Percentiles rank a stretch among this genome's conserved stretches.
Evolutionary conservation across 2,797 vertebrate genomes (phyloP).

Genomic region (Vultur gryphus): DNA sequence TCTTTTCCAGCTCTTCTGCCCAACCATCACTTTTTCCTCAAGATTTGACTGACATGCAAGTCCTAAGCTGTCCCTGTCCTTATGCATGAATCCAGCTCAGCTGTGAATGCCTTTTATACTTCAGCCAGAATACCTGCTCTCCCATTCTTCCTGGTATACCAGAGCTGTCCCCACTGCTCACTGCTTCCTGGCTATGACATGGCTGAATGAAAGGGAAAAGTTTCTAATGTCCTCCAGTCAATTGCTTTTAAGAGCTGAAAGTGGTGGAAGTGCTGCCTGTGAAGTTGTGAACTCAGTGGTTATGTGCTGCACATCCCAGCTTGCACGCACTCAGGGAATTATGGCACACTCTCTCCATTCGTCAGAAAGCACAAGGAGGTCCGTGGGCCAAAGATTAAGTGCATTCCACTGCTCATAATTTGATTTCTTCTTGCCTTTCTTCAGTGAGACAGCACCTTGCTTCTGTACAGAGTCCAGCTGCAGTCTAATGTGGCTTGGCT

Average conservation of each 20-base stretch:
- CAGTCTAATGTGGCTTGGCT: background rate
- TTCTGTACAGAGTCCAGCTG: background rate
- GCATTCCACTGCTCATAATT: background rate
- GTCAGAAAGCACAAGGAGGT: background rate
- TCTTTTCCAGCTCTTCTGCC: background rate
- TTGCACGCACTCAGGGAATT: background rate
- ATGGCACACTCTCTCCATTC: background rate
- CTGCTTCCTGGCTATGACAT: background rate
- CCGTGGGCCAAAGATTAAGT: background rate
- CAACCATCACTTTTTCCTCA: background rate
- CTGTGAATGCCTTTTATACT: background rate
- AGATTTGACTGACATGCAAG: background rate
- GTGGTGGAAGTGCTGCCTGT: background rate
- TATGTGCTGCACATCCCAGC: fast-evolving
- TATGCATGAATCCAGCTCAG: background rate
- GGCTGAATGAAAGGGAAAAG: background rate
- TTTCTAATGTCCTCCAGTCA: background rate
- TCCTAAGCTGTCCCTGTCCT: background rate
- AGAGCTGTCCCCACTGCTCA: background rate
- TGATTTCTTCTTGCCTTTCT: background rate
- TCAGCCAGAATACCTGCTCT: background rate
- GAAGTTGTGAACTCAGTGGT: background rate
- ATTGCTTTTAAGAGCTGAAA: background rate
- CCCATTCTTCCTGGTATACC: background rate
- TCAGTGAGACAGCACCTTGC: background rate